Conservation (phyloP, 2,797 vertebrate species). For the Chaenodraco wilsoni region DNA sequence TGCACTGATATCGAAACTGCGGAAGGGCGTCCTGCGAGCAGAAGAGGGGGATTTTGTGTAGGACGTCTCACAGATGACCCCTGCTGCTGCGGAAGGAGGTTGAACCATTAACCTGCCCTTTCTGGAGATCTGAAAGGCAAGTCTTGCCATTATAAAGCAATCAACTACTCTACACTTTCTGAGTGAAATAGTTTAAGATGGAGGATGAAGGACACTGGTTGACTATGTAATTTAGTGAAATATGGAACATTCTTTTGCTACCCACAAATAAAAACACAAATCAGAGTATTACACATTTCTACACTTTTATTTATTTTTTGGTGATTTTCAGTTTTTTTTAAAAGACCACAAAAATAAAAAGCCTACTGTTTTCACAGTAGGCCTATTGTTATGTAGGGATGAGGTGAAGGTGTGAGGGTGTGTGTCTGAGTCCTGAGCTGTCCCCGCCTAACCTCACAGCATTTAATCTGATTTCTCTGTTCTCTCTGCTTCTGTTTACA, state of each 20-base stretch:
- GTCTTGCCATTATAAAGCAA: slow-evolving; percentile 30
- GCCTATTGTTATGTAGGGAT: background rate
- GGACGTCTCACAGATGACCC: slow-evolving; percentile 50
- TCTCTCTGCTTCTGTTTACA: slow-evolving; percentile 31
- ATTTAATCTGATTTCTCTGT: slow-evolving; percentile 26
- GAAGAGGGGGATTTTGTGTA: slow-evolving; percentile 5
- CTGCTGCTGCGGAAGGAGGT: slow-evolving; percentile 42
- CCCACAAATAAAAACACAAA: slow-evolving; percentile 14
- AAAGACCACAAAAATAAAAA: background rate
- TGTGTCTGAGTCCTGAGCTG: slow-evolving; percentile 18
- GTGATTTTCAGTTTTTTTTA: slow-evolving; percentile 1
- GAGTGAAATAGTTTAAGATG: background rate
- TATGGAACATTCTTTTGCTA: background rate
- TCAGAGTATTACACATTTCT: slow-evolving; percentile 2
- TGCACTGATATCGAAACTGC: slow-evolving; percentile 54
- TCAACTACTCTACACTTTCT: background rate
- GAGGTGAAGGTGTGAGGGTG: background rate
- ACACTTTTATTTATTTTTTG: background rate
- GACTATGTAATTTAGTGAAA: slow-evolving; percentile 8
- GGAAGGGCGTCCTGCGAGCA: slow-evolving; percentile 65
- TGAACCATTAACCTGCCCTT: slow-evolving; percentile 35
- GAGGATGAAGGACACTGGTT: slow-evolving; percentile 12
- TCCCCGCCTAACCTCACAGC: background rate
- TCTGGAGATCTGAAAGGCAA: slow-evolving; percentile 62
- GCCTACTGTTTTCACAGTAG: background rate